Conservation (phyloP, 2,888 invertebrate genomes). For the Dastarcus helophoroides region DNA sequence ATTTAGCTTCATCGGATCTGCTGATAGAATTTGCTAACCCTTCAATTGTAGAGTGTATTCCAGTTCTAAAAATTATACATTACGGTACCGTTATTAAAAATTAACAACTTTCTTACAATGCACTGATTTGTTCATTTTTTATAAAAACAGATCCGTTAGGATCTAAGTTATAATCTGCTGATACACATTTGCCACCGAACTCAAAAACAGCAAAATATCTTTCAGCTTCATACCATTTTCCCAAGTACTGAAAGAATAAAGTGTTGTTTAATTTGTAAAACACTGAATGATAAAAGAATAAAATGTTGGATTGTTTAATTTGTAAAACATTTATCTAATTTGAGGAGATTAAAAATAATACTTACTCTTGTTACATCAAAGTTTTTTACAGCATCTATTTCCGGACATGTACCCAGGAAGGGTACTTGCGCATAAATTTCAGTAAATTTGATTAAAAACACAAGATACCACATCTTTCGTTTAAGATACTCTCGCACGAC, state of each 20-base stretch:
- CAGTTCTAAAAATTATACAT: slow-evolving; percentile 39
- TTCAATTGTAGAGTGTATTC: slow-evolving; percentile 42
- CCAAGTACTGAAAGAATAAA: slow-evolving; percentile 44
- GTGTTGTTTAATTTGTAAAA: too few species aligned
- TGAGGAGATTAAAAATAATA: slow-evolving; percentile 5
- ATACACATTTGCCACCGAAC: slow-evolving; percentile 61
- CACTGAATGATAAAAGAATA: too few species aligned
- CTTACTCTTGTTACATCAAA: slow-evolving; percentile 49
- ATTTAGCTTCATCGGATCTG: slow-evolving; percentile 45
- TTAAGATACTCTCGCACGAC: too few species aligned
- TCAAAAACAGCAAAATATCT: slow-evolving; percentile 68
- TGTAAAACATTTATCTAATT: too few species aligned
- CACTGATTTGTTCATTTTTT: slow-evolving; percentile 33
- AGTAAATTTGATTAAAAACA: too few species aligned
- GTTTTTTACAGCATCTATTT: slow-evolving; percentile 45
- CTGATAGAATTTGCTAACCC: slow-evolving; percentile 45
- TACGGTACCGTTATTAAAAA: background rate
- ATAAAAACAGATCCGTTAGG: slow-evolving; percentile 36
- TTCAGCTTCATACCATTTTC: slow-evolving; percentile 68
- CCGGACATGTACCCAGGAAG: slow-evolving; percentile 52
- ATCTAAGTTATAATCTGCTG: slow-evolving; percentile 48
- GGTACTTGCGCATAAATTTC: slow-evolving; percentile 52
- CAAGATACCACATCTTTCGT: too few species aligned
- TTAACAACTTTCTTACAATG: slow-evolving; percentile 29
- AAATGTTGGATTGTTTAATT: too few species aligned